Evolutionary conservation across 2,113 vertebrate species (phyloP), one percentile per base, ranked within the genome.

Genomic region (Amazona guildingii): DNA sequence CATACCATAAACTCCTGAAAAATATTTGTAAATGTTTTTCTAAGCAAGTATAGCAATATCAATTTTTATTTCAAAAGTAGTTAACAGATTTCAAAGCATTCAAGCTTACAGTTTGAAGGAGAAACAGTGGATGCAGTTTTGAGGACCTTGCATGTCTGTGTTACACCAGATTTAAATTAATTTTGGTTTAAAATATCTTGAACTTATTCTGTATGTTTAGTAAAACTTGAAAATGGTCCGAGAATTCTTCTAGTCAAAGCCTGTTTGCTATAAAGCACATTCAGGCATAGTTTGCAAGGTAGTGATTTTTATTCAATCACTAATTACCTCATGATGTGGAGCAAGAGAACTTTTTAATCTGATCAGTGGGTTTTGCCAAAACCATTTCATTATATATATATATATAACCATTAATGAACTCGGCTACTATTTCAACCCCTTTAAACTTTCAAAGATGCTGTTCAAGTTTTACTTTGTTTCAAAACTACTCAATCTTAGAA

Each of bases 61-160:
- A 31, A 37, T 44, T 29, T 1, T 69, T 70, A 19, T 12, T 90
- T 61, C 12, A 15, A 5, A 7, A 67, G 3, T 52, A 67, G 9
- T 43, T 63, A 27, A 25, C 29, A 37, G 9, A 23, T 91, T 43
- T 80, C 31, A 57, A 49, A 63, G 11, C 6, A 29, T 33, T 1
- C 4, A 55, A 16, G 15, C 29, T 57, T 57, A 14, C 6, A 3
- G 2, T 44, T 66, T 66, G 28, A 49, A 51, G 55, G 27, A 70
- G 17, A n/a, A 83, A 12, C 8, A 37, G 37, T 37, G 31, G 3
- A 19, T 69, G n/a, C 4, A 18, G 5, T 69, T 69, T 51, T 62
- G 44, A 44, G 23, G 3, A 10, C 28, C 76, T 17, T 17, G 13
- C 1, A 3, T 37, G 5, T 1, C 2, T 37, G 5, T 1, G 0